Conservation (phyloP, 2,888 invertebrate species). For the Torymus auratus region DNA sequence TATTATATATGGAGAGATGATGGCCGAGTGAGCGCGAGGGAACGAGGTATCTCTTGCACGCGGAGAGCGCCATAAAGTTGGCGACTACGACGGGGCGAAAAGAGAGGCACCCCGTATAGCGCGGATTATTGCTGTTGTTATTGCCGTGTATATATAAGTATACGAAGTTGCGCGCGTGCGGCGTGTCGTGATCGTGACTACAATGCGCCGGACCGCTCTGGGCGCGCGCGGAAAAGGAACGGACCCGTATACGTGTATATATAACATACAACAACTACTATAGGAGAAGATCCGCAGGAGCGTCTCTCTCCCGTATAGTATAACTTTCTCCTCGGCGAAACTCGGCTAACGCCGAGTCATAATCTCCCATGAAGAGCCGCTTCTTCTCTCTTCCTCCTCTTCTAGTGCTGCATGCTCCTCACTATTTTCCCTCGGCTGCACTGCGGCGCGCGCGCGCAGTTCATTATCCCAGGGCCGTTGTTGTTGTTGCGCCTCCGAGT, state of each 20-base stretch:
- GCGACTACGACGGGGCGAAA: neutral
- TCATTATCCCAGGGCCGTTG: conserved; percentile 16
- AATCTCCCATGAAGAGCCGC: conserved; percentile 62
- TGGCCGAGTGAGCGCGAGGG: neutral
- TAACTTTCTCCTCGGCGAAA: conserved; percentile 73
- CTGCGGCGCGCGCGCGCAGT: neutral
- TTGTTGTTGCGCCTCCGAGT: neutral
- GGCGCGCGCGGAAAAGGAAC: conserved; percentile 61
- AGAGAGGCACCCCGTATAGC: neutral
- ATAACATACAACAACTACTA: too few relatives aligned
- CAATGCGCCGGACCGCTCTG: conserved; percentile 64
- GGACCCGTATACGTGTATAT: conserved; percentile 37
- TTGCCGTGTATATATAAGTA: neutral
- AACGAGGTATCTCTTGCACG: too few relatives aligned
- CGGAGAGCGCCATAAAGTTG: neutral
- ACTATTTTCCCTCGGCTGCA: conserved; percentile 10
- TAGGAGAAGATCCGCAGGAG: conserved; percentile 64
- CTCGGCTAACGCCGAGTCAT: conserved; percentile 72
- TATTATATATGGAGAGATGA: too few relatives aligned
- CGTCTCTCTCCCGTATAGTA: conserved; percentile 11
- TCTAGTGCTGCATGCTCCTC: neutral
- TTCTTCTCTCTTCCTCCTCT: neutral
- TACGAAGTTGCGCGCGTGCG: conserved; percentile 59
- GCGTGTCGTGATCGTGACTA: conserved; percentile 66
- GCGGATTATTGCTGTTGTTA: conserved; percentile 38